Percentiles rank a stretch among this genome's conserved stretches.
phyloP scores from a whole-genome alignment of 92 coral and sea anemone species.

The Siderastrea siderea region DNA sequence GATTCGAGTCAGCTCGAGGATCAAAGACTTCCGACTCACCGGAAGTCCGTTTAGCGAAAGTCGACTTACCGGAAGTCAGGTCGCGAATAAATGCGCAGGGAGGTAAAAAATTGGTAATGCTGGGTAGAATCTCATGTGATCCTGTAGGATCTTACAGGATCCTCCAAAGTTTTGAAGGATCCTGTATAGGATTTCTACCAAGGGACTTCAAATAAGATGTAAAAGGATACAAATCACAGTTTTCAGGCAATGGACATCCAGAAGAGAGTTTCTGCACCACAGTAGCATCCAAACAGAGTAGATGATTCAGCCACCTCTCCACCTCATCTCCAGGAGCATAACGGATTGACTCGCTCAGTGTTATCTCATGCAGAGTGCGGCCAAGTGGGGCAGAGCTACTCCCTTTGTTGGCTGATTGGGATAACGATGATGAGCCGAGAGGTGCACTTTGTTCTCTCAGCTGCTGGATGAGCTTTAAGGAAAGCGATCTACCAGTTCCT shows the following conservation, averaged over 20 bases:
- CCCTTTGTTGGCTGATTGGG: slow-evolving; percentile 59
- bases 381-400: slow-evolving; percentile 71
- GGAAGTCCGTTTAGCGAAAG: too few relatives aligned
- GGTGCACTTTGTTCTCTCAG: slow-evolving; percentile 87
- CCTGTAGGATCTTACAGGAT: too few relatives aligned
- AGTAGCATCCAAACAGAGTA: slow-evolving; percentile 96
- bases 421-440: slow-evolving; percentile 55
- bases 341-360: slow-evolving; percentile 93
- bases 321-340: slow-evolving; percentile 94
- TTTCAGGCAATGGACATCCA: slow-evolving; percentile 97
- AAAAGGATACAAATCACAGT: slow-evolving; percentile 97
- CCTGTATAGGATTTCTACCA: too few relatives aligned
- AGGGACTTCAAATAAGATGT: background rate
- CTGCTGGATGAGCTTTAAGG: slow-evolving; percentile 91
- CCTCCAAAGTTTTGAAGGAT: too few relatives aligned
- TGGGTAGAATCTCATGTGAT: background rate
- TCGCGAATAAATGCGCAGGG: too few relatives aligned
- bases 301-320: slow-evolving; percentile 90
- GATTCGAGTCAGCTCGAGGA: too few relatives aligned
- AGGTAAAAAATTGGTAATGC: too few relatives aligned
- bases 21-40: too few relatives aligned
- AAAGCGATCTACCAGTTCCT: slow-evolving; percentile 97
- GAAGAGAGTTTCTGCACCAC: slow-evolving; percentile 81
- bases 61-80: too few relatives aligned
- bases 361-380: slow-evolving; percentile 85